Evolutionary conservation across 1,140 invertebrate species (phyloP), one percentile per base, ranked within the genome.

Genomic region (Calephelis virginiensis): DNA sequence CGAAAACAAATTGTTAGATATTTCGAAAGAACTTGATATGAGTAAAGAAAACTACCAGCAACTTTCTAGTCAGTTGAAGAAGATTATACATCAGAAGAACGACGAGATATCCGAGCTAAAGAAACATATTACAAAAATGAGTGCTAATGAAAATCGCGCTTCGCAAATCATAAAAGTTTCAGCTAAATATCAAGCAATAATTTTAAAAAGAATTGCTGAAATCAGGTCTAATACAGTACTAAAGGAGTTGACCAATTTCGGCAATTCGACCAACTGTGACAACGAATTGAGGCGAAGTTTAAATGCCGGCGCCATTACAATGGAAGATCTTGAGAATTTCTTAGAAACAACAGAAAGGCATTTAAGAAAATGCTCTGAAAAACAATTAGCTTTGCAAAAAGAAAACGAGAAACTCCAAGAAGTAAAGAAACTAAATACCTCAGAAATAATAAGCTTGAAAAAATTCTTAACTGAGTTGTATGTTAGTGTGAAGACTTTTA

Each of bases 321-420:
- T 90, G 82, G 86, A 91, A 53, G 86, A 90, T 46, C 68, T 91
- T 6, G 89, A 91, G 60, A 88, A 86, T 60, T 91, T 90, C 75
- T 67, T 90, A 46, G 89, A 91, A 66, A 90, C 86, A 0, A 91
- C 86, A 7, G 89, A 91, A 40, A 78, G 72, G 66, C 89, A 91
- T 64, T 61, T 90, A 12, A 77, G 73, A 40, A 70, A 80, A 8
- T 88, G 86, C 61, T 80, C 86, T 0, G 89, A 91, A 49, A 89
- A 83, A 45, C 89, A 89, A 56, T 47, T 78, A 13, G 65, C 76
- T 0, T 67, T 89, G 37, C 89, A 91, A 59, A 91, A 91, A 53
- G 89, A 91, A 61, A 70, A 86, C 14, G 89, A 91, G 62, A 76
- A 85, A 61, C 59, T 91, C 14, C 50, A 63, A 5, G 86, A 91